Percentiles rank a stretch among this genome's conserved stretches.
Conservation (phyloP, 2,113 vertebrate species). For the Coturnix japonica region DNA sequence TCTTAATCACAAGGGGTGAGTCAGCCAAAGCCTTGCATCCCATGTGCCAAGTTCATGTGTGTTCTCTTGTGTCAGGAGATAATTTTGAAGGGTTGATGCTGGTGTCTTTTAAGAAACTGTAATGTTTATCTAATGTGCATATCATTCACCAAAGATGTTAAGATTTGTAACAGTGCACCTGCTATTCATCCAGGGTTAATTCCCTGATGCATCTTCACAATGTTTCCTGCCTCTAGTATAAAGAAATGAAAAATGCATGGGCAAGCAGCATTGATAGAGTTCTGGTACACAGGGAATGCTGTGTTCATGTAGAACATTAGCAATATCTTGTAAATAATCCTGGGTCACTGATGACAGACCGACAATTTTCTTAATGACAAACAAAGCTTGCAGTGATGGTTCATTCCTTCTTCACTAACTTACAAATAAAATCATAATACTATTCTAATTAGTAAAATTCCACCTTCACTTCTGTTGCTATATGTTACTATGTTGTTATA, state of each 20-base stretch:
- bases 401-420: conserved; percentile 17
- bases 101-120: background rate
- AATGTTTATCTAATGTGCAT: background rate
- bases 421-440: conserved; percentile 19
- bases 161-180: background rate
- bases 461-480: background rate
- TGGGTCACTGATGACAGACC: background rate
- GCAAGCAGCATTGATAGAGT: background rate
- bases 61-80: background rate
- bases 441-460: conserved; percentile 26
- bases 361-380: background rate
- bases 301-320: background rate
- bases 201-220: background rate
- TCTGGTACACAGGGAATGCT: background rate
- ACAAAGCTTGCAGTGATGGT: background rate
- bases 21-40: background rate
- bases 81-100: background rate
- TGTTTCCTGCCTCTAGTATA: background rate
- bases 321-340: background rate
- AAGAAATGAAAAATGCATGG: background rate
- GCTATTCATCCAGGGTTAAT: background rate
- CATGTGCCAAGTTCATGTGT: background rate
- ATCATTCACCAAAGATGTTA: background rate
- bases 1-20: background rate
- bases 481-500: background rate